Evolutionary conservation across 2,797 vertebrate genomes (phyloP).

Genomic region (Miichthys miiuy): DNA sequence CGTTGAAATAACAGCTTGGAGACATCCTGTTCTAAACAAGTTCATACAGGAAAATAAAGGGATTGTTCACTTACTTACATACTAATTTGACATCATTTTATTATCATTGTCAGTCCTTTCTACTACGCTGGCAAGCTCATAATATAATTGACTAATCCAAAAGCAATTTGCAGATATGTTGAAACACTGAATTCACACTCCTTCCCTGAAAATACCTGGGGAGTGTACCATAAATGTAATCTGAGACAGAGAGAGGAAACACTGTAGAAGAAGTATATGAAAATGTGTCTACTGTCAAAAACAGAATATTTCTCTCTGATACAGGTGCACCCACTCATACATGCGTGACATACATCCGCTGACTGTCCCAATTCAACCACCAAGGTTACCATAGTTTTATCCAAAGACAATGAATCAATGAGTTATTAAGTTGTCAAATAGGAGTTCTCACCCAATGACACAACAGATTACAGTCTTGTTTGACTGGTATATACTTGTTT

Average conservation of each 20-base stretch:
- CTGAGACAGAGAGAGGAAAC: neutral
- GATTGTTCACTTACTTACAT: neutral
- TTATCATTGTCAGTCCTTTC: neutral
- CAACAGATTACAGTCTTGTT: neutral
- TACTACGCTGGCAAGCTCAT: neutral
- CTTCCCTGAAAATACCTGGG: neutral
- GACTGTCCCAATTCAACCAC: neutral
- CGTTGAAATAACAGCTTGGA: constrained; percentile 35
- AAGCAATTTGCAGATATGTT: constrained; percentile 4
- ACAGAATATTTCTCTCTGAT: neutral
- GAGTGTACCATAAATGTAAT: neutral
- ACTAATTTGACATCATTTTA: neutral
- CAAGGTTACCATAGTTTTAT: neutral
- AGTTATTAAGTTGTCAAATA: constrained; percentile 3
- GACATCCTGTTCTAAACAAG: constrained; percentile 38
- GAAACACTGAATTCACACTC: neutral
- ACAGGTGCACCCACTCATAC: neutral
- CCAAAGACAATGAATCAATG: constrained; percentile 17
- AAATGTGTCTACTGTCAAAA: neutral
- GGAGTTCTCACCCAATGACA: neutral
- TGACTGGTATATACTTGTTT: neutral
- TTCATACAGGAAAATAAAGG: constrained; percentile 23
- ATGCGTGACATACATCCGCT: neutral
- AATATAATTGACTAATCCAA: constrained; percentile 19
- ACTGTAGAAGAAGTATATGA: neutral